Evolutionary conservation across 2,888 invertebrate genomes (phyloP).

Genomic region (Tuberolachnus salignus): DNA sequence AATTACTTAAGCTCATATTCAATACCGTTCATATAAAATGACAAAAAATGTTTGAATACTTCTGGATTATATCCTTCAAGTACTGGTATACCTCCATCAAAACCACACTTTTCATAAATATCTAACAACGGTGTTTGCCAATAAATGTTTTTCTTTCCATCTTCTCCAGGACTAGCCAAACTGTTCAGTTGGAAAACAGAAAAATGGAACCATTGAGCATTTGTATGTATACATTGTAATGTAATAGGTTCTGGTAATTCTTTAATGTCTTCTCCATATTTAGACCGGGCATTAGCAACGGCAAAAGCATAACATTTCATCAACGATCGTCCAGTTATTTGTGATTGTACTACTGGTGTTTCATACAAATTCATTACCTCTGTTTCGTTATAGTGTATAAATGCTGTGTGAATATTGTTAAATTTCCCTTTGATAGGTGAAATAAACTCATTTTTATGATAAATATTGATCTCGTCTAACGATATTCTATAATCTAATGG

Average conservation of each 20-base stretch:
- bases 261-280: conserved; percentile 74
- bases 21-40: conserved; percentile 70
- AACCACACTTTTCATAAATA: conserved; percentile 72
- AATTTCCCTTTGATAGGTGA: conserved; percentile 66
- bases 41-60: conserved; percentile 77
- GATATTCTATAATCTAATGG: conserved; percentile 79
- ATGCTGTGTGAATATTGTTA: conserved; percentile 74
- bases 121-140: conserved; percentile 72
- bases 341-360: conserved; percentile 71
- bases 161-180: conserved; percentile 65
- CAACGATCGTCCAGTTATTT: conserved; percentile 73
- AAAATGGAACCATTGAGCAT: conserved; percentile 79
- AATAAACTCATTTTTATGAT: conserved; percentile 66
- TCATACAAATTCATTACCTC: conserved; percentile 74
- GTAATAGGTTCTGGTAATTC: conserved; percentile 78
- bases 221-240: conserved; percentile 82
- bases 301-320: conserved; percentile 78
- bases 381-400: conserved; percentile 72
- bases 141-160: conserved; percentile 75
- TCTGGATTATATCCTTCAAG: conserved; percentile 78
- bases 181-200: conserved; percentile 85
- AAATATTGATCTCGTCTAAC: conserved; percentile 70
- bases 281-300: conserved; percentile 75
- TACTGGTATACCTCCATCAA: conserved; percentile 70
- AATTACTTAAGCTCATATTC: conserved; percentile 34